These are phyloP conservation scores for Drosophila limbata DNA, from an alignment of 2,888 invertebrate genomes.

Conservation along the genomic window DNA sequence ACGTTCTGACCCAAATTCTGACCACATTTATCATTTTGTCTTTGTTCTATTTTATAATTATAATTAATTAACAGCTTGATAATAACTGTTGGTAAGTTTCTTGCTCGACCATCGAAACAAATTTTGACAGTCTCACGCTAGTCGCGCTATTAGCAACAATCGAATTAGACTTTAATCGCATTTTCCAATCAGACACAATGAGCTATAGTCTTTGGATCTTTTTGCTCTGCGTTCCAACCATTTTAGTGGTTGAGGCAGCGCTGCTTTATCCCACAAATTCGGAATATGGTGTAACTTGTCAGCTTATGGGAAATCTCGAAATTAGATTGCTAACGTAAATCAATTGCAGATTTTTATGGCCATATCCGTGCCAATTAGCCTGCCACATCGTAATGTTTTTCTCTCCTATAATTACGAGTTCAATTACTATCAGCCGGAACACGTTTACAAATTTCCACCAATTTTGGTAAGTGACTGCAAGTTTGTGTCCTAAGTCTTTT, in stretches of 20 bases:
- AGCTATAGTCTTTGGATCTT: background rate
- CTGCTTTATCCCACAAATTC: conserved; percentile 68
- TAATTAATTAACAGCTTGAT: conserved; percentile 63
- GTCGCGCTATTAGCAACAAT: conserved; percentile 28
- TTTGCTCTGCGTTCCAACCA: conserved; percentile 10
- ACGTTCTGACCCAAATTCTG: conserved; percentile 29
- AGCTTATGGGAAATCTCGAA: background rate
- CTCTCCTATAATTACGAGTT: conserved; percentile 91
- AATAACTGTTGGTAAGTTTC: conserved; percentile 53
- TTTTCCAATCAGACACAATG: conserved; percentile 13
- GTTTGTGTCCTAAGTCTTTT: conserved; percentile 35
- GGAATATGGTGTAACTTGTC: conserved; percentile 67
- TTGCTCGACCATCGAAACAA: conserved; percentile 4
- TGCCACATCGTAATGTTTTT: conserved; percentile 90
- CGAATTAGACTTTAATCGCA: background rate
- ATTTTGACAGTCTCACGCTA: conserved; percentile 30
- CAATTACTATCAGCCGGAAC: conserved; percentile 88
- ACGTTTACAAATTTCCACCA: conserved; percentile 75
- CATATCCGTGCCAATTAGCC: conserved; percentile 89
- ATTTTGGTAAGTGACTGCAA: conserved; percentile 65
- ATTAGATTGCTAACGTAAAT: background rate
- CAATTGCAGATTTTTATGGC: conserved; percentile 89
- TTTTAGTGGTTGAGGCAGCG: conserved; percentile 18
- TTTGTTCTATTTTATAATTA: conserved; percentile 12
- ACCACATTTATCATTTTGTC: background rate